Evolutionary conservation across 1,140 invertebrate genomes (phyloP).

Genomic region (Drosophila seguyi): DNA sequence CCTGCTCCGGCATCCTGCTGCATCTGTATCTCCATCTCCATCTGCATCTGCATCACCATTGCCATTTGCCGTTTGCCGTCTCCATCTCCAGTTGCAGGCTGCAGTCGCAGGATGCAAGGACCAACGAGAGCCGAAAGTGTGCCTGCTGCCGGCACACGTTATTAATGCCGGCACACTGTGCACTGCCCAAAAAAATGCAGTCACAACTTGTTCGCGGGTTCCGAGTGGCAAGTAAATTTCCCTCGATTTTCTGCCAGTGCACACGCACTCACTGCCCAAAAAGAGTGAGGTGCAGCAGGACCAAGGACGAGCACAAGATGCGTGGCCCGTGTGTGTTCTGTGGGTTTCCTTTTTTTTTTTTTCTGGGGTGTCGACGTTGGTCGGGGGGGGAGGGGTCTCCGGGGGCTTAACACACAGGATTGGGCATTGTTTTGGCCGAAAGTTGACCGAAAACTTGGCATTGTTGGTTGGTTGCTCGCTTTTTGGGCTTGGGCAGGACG

Average conservation of each 20-base stretch:
- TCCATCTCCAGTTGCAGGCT: constrained; percentile 22
- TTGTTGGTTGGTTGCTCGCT: constrained; percentile 81
- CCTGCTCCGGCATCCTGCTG: constrained; percentile 25
- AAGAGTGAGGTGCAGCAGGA: constrained; percentile 30
- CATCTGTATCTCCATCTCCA: constrained; percentile 21
- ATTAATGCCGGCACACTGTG: constrained; percentile 39
- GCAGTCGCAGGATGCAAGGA: constrained; percentile 30
- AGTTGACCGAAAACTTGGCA: constrained; percentile 83
- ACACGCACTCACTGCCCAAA: constrained; percentile 39
- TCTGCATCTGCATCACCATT: constrained; percentile 30
- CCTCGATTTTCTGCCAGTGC: not conserved
- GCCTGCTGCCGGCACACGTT: constrained; percentile 31
- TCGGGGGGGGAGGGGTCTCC: constrained; percentile 6
- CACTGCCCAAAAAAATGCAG: constrained; percentile 10
- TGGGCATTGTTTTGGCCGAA: constrained; percentile 80
- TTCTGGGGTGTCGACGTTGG: constrained; percentile 1
- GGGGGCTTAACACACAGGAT: constrained; percentile 42
- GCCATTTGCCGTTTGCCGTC: not conserved
- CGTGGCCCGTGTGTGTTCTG: constrained; percentile 29
- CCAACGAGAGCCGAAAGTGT: constrained; percentile 22
- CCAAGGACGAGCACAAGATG: constrained; percentile 49
- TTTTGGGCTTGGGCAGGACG: constrained; percentile 53
- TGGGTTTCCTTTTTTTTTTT: too few relatives aligned
- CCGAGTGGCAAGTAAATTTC: too few relatives aligned
- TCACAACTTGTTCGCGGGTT: not conserved